Conservation (phyloP, 2,113 vertebrate genomes). For the Leptocoma aspasia region DNA sequence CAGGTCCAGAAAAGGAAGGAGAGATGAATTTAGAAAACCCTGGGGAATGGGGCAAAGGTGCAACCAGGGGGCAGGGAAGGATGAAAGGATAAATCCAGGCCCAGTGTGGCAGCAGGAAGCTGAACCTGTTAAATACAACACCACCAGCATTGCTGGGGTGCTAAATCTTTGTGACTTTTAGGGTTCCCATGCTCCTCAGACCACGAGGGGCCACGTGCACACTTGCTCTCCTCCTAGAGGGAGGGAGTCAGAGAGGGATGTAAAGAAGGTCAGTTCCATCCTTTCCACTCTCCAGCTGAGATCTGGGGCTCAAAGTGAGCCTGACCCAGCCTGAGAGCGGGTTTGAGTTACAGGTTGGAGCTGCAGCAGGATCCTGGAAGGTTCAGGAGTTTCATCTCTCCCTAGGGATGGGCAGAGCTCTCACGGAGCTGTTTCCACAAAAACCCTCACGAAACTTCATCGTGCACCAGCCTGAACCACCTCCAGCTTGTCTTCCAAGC, state of each 20-base stretch:
- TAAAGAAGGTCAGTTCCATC: background rate
- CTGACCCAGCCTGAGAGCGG: background rate
- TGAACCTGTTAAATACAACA: background rate
- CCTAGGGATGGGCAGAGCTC: background rate
- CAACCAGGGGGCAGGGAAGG: background rate
- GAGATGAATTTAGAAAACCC: background rate
- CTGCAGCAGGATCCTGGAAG: background rate
- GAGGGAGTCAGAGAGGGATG: background rate
- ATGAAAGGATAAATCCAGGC: background rate
- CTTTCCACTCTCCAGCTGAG: background rate
- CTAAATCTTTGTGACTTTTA: accelerated
- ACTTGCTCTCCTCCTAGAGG: background rate
- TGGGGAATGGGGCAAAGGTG: accelerated
- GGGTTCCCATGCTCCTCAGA: background rate
- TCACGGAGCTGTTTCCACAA: background rate
- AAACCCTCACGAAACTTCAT: background rate
- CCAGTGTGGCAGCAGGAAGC: background rate
- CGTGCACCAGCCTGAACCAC: background rate
- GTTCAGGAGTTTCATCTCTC: background rate
- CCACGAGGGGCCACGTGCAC: accelerated
- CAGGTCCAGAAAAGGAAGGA: background rate
- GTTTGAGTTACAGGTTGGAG: background rate
- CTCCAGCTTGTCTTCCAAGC: background rate
- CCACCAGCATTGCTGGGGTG: background rate
- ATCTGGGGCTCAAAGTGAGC: background rate